Conservation (phyloP, 2,888 invertebrate species). For the Drosophila mayaguana region DNA sequence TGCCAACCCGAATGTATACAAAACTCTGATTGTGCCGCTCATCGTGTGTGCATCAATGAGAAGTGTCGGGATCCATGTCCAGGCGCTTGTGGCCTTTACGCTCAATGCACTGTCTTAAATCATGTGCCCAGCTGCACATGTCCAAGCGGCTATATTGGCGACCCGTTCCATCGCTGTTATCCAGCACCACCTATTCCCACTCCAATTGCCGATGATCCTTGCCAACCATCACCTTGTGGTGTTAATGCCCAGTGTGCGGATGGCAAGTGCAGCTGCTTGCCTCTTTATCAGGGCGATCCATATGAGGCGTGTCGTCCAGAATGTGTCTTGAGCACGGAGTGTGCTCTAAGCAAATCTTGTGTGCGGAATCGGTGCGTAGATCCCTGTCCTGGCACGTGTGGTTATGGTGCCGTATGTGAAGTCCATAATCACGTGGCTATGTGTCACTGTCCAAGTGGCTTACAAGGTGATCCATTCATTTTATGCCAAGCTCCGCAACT, state of each 20-base stretch:
- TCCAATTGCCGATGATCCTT: conserved; percentile 86
- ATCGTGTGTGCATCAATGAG: conserved; percentile 89
- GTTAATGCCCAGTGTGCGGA: conserved; percentile 88
- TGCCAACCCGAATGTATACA: conserved; percentile 90
- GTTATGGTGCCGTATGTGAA: conserved; percentile 89
- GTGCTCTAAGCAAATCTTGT: conserved; percentile 88
- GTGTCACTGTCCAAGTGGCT: conserved; percentile 87
- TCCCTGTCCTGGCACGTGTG: conserved; percentile 91
- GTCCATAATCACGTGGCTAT: conserved; percentile 90
- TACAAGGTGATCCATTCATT: conserved; percentile 89
- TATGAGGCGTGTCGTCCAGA: conserved; percentile 90
- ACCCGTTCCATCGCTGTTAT: conserved; percentile 89
- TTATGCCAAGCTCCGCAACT: conserved; percentile 85
- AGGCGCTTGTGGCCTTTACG: conserved; percentile 89
- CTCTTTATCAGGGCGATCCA: conserved; percentile 89
- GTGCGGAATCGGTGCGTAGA: conserved; percentile 90
- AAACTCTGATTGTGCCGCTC: conserved; percentile 89
- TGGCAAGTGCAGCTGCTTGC: conserved; percentile 89
- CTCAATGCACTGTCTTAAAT: conserved; percentile 90
- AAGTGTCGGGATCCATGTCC: conserved; percentile 91
- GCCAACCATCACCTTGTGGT: conserved; percentile 89
- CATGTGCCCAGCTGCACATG: conserved; percentile 90
- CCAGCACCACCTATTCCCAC: conserved; percentile 64
- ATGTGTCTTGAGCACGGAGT: conserved; percentile 90
- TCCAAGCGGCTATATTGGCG: conserved; percentile 88